Evolutionary conservation across 1,140 invertebrate genomes (phyloP).

Genomic region (Caligus rogercresseyi): DNA sequence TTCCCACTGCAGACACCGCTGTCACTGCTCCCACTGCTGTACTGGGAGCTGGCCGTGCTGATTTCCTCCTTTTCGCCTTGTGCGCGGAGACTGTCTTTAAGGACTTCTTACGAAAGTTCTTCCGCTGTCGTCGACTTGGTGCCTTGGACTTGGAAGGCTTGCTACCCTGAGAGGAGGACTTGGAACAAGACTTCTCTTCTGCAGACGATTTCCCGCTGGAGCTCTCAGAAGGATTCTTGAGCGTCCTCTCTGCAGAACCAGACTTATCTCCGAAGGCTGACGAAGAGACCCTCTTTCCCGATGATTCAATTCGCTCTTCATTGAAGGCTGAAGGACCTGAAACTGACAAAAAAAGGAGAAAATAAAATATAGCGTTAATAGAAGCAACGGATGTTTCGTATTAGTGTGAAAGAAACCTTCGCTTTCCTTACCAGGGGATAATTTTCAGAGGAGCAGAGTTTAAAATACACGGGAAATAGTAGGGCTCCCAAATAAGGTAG

Average conservation of each 20-base stretch:
- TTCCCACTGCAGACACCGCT: background rate
- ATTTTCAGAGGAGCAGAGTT: too few relatives aligned
- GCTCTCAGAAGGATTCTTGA: background rate
- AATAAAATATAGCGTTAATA: too few relatives aligned
- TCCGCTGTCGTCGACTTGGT: constrained; percentile 1
- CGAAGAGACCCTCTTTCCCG: background rate
- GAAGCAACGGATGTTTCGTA: too few relatives aligned
- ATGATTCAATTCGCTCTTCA: background rate
- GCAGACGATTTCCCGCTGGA: background rate
- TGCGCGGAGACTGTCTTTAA: background rate
- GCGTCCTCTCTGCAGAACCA: background rate
- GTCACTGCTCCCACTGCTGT: background rate
- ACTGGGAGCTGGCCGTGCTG: constrained; percentile 2
- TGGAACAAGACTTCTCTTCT: background rate
- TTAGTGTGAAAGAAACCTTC: too few relatives aligned
- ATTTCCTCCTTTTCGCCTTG: background rate
- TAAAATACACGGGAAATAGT: too few relatives aligned
- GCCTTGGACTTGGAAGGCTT: background rate
- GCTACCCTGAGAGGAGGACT: background rate
- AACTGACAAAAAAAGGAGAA: too few relatives aligned
- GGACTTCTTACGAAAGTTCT: background rate
- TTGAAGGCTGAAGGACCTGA: background rate
- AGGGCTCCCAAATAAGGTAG: too few relatives aligned
- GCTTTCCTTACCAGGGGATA: too few relatives aligned
- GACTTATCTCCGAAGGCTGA: background rate